phyloP scores from a whole-genome alignment of 2,797 vertebrate species.

The Sebastes matsubarae region DNA sequence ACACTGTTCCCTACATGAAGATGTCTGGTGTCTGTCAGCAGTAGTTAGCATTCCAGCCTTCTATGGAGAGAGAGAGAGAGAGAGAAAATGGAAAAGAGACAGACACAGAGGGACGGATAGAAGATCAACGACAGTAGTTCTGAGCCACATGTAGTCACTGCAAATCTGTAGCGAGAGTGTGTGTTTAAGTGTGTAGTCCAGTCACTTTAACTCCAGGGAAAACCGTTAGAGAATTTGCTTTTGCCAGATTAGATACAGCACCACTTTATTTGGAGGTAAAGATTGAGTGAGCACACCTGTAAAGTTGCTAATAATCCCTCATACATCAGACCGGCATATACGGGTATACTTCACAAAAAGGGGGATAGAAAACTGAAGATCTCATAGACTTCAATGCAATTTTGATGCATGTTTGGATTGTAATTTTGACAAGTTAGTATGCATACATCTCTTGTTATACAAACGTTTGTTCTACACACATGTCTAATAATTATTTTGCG shows the following conservation, averaged over 20 bases:
- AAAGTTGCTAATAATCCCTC: no score
- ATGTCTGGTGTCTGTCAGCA: slow-evolving; percentile 47
- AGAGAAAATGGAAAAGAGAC: neutral
- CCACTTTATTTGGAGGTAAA: neutral
- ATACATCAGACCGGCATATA: no score
- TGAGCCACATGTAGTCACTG: neutral
- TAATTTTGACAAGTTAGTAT: no score
- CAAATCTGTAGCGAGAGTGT: neutral
- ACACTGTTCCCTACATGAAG: slow-evolving; percentile 11
- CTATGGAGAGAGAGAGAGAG: slow-evolving; percentile 56
- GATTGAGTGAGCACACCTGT: neutral
- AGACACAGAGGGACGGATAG: neutral
- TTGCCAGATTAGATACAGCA: neutral
- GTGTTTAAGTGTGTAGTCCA: neutral
- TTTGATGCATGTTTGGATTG: no score
- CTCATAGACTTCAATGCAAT: no score
- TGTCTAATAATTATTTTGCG: no score
- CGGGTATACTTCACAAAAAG: no score
- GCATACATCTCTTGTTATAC: no score
- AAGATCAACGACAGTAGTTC: neutral
- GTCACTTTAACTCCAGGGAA: neutral
- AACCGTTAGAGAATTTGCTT: no score
- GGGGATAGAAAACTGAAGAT: no score
- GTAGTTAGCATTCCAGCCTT: slow-evolving; percentile 43
- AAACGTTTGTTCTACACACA: no score